Conservation (phyloP, 2,888 invertebrate species). For the Phrixothrix hirtus region DNA sequence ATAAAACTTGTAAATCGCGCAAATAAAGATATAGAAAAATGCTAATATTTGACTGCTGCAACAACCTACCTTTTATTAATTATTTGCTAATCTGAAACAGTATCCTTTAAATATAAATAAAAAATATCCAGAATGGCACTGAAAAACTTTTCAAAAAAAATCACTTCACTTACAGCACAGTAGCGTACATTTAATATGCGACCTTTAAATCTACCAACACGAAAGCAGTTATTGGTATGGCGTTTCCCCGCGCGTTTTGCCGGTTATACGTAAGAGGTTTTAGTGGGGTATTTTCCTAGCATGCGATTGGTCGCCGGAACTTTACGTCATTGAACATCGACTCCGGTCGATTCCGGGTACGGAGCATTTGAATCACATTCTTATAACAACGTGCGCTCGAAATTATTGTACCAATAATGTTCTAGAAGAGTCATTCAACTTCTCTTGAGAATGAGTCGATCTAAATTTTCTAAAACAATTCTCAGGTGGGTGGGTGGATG, state of each 20-base stretch:
- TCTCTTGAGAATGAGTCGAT: too few species aligned
- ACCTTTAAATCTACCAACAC: slow-evolving; percentile 3
- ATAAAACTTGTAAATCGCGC: too few species aligned
- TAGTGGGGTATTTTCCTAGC: slow-evolving; percentile 32
- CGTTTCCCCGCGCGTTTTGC: slow-evolving; percentile 38
- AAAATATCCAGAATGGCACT: slow-evolving; percentile 17
- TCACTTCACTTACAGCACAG: slow-evolving; percentile 8
- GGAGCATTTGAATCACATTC: slow-evolving; percentile 19
- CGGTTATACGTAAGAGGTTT: slow-evolving; percentile 36
- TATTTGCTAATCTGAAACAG: not conserved
- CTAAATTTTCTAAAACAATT: too few species aligned
- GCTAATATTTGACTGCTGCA: too few species aligned
- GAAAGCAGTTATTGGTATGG: slow-evolving; percentile 25
- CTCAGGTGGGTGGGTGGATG: too few species aligned
- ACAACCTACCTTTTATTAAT: too few species aligned
- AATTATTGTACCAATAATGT: not conserved
- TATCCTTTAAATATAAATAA: slow-evolving; percentile 10
- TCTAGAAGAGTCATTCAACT: not conserved
- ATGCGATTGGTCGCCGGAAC: slow-evolving; percentile 32
- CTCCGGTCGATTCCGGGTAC: slow-evolving; percentile 34
- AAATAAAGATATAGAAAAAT: too few species aligned
- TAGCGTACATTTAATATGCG: slow-evolving; percentile 2
- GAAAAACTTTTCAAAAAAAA: slow-evolving; percentile 3
- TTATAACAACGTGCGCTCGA: slow-evolving; percentile 1
- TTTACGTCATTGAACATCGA: slow-evolving; percentile 34